These are phyloP conservation scores for Nezara viridula DNA, from an alignment of 2,888 invertebrate species.

Conservation along the genomic window DNA sequence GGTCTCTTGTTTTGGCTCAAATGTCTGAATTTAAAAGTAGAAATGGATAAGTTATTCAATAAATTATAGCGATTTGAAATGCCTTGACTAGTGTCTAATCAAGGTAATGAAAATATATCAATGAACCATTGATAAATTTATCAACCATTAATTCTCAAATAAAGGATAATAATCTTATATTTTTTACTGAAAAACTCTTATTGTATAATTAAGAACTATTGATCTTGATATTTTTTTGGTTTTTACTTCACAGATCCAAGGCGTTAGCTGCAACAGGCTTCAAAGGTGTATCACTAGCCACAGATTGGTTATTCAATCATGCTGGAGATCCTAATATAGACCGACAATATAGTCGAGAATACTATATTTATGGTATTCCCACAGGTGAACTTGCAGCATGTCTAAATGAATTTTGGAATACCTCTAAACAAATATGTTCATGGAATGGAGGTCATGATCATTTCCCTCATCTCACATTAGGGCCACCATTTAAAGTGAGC, in stretches of 20 bases:
- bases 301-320: constrained; percentile 92
- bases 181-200: no score
- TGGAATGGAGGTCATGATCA: constrained; percentile 94
- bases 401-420: constrained; percentile 83
- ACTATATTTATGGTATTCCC: constrained; percentile 82
- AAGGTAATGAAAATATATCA: neutral
- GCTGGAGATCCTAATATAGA: constrained; percentile 88
- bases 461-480: constrained; percentile 90
- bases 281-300: constrained; percentile 87
- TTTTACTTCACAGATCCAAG: constrained; percentile 77
- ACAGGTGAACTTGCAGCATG: constrained; percentile 72
- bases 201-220: neutral
- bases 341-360: constrained; percentile 83
- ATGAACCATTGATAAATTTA: neutral
- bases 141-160: neutral
- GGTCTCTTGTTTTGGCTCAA: no score
- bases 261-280: constrained; percentile 92
- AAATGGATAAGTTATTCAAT: neutral
- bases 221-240: neutral
- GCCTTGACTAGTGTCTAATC: neutral
- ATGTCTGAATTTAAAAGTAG: neutral
- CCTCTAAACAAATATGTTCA: constrained; percentile 80
- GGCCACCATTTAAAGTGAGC: constrained; percentile 87
- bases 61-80: neutral
- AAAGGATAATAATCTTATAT: no score